Evolutionary conservation across 2,797 vertebrate genomes (phyloP).

Genomic region (Bryconaethiops microstoma): DNA sequence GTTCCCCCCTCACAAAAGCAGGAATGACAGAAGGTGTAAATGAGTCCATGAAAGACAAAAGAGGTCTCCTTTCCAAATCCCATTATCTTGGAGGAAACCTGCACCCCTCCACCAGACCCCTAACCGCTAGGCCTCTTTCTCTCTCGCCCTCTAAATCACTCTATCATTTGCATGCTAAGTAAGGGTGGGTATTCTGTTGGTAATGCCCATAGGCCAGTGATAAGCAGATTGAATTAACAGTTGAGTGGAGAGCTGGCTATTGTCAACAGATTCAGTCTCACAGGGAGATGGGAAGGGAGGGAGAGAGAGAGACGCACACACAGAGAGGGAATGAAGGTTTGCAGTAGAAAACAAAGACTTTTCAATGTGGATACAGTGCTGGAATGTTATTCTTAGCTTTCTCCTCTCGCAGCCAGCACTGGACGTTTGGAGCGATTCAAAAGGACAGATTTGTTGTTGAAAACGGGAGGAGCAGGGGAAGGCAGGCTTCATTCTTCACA

Average conservation of each 20-base stretch:
- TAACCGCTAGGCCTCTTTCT: conserved; percentile 42
- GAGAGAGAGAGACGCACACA: not conserved
- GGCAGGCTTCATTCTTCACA: conserved; percentile 5
- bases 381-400: conserved; percentile 25
- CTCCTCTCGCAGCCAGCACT: not conserved
- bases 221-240: conserved; percentile 62
- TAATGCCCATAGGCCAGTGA: conserved; percentile 56
- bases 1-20: conserved; percentile 47
- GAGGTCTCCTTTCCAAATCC: conserved; percentile 53
- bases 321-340: not conserved
- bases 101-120: conserved; percentile 48
- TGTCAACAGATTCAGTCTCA: conserved; percentile 53
- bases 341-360: conserved; percentile 32
- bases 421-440: conserved; percentile 7
- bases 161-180: conserved; percentile 64
- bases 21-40: conserved; percentile 57
- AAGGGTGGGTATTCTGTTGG: conserved; percentile 61
- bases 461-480: conserved; percentile 32
- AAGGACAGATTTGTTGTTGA: conserved; percentile 28
- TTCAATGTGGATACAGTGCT: not conserved
- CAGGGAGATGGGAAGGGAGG: conserved; percentile 30
- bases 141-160: conserved; percentile 56
- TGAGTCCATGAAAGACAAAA: conserved; percentile 59
- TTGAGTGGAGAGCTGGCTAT: conserved; percentile 27
- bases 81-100: conserved; percentile 61